Percentiles rank a stretch among this genome's conserved stretches.
Evolutionary conservation across 2,888 invertebrate genomes (phyloP).

Genomic region (Archips crataeganus): DNA sequence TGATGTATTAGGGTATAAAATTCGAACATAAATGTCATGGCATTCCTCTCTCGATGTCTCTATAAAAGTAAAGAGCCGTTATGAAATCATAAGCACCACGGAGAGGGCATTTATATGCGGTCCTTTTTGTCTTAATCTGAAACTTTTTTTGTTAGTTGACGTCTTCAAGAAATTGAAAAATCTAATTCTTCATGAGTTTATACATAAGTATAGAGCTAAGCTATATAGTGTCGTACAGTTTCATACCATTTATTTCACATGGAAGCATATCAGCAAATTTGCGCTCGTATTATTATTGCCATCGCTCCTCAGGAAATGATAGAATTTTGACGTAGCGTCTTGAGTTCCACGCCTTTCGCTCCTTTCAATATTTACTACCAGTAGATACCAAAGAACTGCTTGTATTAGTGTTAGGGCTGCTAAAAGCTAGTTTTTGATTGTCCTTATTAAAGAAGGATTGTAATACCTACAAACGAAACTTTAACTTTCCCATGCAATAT

Average conservation of each 20-base stretch:
- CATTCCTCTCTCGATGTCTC: background rate
- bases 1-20: no score
- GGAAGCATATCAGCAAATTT: background rate
- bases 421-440: no score
- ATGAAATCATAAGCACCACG: background rate
- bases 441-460: no score
- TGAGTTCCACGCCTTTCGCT: background rate
- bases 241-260: background rate
- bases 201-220: background rate
- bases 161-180: background rate
- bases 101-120: background rate
- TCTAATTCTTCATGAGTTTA: background rate
- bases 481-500: no score
- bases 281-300: no score
- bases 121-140: background rate
- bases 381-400: background rate
- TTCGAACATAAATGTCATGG: background rate
- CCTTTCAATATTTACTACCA: background rate
- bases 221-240: no score
- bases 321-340: background rate
- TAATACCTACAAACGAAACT: no score
- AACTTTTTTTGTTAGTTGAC: constrained; percentile 1
- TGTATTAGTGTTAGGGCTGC: no score
- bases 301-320: background rate
- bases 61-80: background rate